Evolutionary conservation across 2,888 invertebrate species (phyloP).

Genomic region (Calliopum simillimum): DNA sequence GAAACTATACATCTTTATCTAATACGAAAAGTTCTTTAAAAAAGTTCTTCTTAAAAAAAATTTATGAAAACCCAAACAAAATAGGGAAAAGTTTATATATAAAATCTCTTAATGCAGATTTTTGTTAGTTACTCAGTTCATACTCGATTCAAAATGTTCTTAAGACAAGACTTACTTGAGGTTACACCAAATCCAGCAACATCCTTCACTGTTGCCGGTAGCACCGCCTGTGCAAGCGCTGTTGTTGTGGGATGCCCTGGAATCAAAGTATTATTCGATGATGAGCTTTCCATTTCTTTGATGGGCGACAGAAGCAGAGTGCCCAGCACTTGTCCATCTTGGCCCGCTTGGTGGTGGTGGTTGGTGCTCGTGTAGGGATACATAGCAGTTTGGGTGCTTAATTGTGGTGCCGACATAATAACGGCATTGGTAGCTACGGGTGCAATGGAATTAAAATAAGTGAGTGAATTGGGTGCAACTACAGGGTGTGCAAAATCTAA

Average conservation of each 20-base stretch:
- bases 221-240: constrained; percentile 82
- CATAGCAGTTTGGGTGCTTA: constrained; percentile 69
- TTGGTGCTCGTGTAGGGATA: constrained; percentile 65
- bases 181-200: constrained; percentile 45
- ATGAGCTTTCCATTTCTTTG: constrained; percentile 83
- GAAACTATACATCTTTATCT: too few species aligned
- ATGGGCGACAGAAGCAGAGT: constrained; percentile 84
- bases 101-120: too few species aligned
- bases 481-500: constrained; percentile 37
- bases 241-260: constrained; percentile 80
- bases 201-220: constrained; percentile 67
- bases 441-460: constrained; percentile 66
- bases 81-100: too few species aligned
- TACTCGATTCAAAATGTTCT: background rate
- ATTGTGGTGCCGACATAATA: constrained; percentile 76
- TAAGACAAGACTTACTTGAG: constrained; percentile 47
- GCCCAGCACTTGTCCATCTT: constrained; percentile 79
- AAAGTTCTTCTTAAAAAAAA: too few species aligned
- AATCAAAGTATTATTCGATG: constrained; percentile 80
- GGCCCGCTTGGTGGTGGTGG: constrained; percentile 53
- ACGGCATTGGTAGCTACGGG: constrained; percentile 70
- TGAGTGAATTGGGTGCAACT: background rate
- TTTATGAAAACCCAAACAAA: too few species aligned
- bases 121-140: too few species aligned
- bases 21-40: too few species aligned